phyloP scores from a whole-genome alignment of 2,113 vertebrate species.

The Alaudala cheleensis region DNA sequence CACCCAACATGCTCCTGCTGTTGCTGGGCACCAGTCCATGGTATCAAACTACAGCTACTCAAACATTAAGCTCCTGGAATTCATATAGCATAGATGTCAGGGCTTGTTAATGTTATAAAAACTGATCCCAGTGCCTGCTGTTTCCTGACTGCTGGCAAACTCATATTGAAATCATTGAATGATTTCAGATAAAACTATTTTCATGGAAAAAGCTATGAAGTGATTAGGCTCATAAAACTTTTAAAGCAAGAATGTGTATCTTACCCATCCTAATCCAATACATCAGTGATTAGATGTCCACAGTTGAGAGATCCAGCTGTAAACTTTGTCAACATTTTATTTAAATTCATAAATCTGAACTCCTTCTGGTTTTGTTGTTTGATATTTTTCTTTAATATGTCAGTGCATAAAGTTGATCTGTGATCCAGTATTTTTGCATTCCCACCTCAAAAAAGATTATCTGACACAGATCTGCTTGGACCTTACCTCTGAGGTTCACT shows the following conservation, averaged over 20 bases:
- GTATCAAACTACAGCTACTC: neutral
- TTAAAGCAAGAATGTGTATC: neutral
- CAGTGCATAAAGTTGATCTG: neutral
- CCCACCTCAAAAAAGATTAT: neutral
- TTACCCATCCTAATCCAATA: neutral
- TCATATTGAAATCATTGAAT: neutral
- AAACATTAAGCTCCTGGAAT: neutral
- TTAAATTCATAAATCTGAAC: neutral
- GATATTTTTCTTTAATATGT: neutral
- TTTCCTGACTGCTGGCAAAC: neutral
- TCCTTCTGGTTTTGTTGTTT: rapidly evolving
- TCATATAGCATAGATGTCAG: neutral
- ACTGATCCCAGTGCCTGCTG: neutral
- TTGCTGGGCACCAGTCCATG: neutral
- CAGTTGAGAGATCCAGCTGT: neutral
- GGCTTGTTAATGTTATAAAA: neutral
- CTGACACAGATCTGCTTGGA: neutral
- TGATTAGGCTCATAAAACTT: neutral
- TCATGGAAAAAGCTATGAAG: neutral
- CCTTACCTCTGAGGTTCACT: neutral
- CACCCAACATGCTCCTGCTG: neutral
- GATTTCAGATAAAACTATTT: neutral
- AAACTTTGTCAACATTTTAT: neutral
- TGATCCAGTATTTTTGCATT: neutral
- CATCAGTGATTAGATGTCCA: neutral